Conservation (phyloP, 2,113 vertebrate species). For the Vulpes vulpes region DNA sequence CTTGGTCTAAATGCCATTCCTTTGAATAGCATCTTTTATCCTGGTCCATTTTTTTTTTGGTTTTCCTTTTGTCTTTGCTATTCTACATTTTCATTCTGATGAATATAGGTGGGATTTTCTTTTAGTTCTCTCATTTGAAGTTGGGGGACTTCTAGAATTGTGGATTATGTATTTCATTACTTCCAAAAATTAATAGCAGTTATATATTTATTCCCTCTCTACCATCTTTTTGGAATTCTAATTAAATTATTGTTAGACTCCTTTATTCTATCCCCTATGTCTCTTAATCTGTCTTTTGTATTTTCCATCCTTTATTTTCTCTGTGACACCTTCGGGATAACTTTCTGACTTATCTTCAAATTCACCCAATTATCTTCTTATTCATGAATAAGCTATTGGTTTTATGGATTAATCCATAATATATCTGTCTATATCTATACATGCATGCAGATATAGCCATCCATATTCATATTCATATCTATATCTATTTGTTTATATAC, state of each 20-base stretch:
- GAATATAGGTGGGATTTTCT: background rate
- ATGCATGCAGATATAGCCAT: background rate
- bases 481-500: background rate
- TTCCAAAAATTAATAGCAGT: constrained; percentile 5
- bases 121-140: constrained; percentile 17
- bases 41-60: background rate
- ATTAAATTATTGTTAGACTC: background rate
- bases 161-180: background rate
- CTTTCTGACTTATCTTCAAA: constrained; percentile 53
- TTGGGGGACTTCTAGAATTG: background rate
- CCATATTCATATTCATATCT: background rate
- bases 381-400: background rate
- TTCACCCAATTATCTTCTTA: background rate
- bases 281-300: constrained; percentile 6
- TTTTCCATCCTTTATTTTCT: constrained; percentile 26
- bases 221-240: background rate
- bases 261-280: background rate
- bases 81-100: background rate
- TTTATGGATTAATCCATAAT: background rate
- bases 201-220: background rate
- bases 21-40: background rate
- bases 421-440: background rate
- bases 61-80: background rate
- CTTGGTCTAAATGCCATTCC: constrained; percentile 2
- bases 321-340: background rate